phyloP scores from a whole-genome alignment of 2,797 vertebrate genomes.

The Geotria australis region DNA sequence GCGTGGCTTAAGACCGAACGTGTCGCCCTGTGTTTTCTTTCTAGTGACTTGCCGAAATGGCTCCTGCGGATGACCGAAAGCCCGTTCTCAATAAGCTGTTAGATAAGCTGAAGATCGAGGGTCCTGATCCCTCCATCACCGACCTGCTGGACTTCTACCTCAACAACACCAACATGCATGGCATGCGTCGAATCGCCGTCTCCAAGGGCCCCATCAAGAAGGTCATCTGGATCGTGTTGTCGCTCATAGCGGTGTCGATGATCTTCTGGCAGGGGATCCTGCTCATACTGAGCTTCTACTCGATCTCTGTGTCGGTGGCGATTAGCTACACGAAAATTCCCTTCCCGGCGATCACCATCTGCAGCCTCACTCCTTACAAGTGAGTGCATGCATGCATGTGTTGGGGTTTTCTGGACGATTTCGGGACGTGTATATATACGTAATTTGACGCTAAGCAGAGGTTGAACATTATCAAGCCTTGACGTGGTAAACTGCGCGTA shows the following conservation, averaged over 20 bases:
- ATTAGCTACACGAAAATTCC: constrained; percentile 23
- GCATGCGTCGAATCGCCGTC: constrained; percentile 28
- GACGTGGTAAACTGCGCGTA: no score
- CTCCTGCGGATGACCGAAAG: no score
- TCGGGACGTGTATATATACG: no score
- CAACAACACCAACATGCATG: constrained; percentile 28
- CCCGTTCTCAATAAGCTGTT: no score
- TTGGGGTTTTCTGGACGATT: no score
- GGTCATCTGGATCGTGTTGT: constrained; percentile 19
- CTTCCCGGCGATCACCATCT: constrained; percentile 28
- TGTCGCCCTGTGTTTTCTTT: no score
- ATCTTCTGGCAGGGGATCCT: constrained; percentile 27
- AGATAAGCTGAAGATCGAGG: neutral
- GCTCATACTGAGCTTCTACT: constrained; percentile 19
- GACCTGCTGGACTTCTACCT: constrained; percentile 31
- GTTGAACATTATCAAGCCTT: no score
- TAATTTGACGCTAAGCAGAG: no score
- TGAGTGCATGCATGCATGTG: constrained; percentile 8
- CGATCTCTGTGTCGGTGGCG: constrained; percentile 21
- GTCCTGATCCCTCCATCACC: constrained; percentile 9
- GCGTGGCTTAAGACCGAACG: no score
- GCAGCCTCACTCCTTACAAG: constrained; percentile 37
- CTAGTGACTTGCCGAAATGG: no score
- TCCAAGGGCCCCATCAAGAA: constrained; percentile 21
- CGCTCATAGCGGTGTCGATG: constrained; percentile 16